These are phyloP conservation scores for Hylaea fasciaria DNA, from an alignment of 2,888 invertebrate genomes.

Conservation along the genomic window DNA sequence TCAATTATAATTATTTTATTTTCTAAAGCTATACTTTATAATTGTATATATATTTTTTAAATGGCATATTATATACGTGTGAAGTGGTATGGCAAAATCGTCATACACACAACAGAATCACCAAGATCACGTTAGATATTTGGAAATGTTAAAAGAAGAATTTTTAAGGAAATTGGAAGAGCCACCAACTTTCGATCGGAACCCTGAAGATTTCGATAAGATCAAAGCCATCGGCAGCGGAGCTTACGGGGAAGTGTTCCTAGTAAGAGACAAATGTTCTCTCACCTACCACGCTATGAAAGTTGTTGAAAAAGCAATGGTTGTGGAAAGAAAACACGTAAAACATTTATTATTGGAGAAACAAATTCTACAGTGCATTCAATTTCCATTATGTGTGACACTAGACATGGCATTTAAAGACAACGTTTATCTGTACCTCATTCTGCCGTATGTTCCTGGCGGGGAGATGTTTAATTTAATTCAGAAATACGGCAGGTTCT, in stretches of 20 bases:
- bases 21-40: conserved; percentile 46
- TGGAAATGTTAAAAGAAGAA: conserved; percentile 69
- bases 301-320: conserved; percentile 92
- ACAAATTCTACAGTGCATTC: conserved; percentile 91
- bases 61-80: conserved; percentile 51
- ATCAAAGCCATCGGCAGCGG: conserved; percentile 93
- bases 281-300: conserved; percentile 94
- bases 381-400: conserved; percentile 93
- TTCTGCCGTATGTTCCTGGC: conserved; percentile 92
- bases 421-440: conserved; percentile 92
- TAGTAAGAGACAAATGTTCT: conserved; percentile 87
- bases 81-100: conserved; percentile 63
- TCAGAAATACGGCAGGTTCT: conserved; percentile 86
- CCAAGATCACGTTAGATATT: conserved; percentile 65
- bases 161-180: conserved; percentile 60
- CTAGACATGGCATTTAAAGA: conserved; percentile 94
- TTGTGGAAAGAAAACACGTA: conserved; percentile 95
- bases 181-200: conserved; percentile 45
- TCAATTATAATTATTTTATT: conserved; percentile 44
- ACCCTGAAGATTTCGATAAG: conserved; percentile 87
- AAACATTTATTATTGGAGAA: conserved; percentile 95
- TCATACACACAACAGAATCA: conserved; percentile 63
- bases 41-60: conserved; percentile 50
- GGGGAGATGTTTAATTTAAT: conserved; percentile 94
- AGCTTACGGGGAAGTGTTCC: conserved; percentile 94